These are phyloP conservation scores for Poicephalus gulielmi DNA, from an alignment of 2,113 vertebrate genomes.

Conservation along the genomic window DNA sequence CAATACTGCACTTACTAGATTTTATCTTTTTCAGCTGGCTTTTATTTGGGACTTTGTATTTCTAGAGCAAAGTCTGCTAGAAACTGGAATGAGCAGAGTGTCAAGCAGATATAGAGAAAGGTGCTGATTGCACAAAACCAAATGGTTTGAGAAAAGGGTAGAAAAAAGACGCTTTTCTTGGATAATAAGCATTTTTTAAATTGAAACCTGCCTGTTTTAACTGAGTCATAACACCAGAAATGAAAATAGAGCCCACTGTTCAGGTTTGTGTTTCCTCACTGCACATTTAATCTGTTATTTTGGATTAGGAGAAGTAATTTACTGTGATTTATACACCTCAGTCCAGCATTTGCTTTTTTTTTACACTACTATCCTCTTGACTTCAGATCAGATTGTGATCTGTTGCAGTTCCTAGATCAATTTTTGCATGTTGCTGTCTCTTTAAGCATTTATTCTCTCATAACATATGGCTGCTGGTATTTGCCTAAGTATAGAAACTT, in stretches of 20 bases:
- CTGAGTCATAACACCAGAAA: not conserved
- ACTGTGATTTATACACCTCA: not conserved
- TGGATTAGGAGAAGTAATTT: not conserved
- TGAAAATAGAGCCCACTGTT: not conserved
- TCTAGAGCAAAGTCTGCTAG: not conserved
- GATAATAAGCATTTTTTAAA: not conserved
- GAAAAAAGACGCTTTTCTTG: not conserved
- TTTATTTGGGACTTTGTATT: not conserved
- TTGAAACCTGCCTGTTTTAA: not conserved
- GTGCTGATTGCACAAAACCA: not conserved
- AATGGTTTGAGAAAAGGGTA: not conserved
- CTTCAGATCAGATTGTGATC: not conserved
- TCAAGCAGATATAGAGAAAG: not conserved
- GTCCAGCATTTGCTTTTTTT: not conserved
- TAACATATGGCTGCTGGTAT: not conserved
- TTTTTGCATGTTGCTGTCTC: not conserved
- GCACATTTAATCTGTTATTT: not conserved
- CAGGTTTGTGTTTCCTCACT: not conserved
- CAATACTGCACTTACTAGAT: not conserved
- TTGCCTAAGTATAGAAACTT: not conserved
- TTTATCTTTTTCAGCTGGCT: slow-evolving; percentile 9
- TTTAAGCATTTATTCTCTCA: not conserved
- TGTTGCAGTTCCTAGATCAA: not conserved
- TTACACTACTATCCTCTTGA: not conserved
- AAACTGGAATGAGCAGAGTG: not conserved